Base-by-base conservation (phyloP, 2,797 vertebrate genomes). In the Cossypha heuglini region DNA sequence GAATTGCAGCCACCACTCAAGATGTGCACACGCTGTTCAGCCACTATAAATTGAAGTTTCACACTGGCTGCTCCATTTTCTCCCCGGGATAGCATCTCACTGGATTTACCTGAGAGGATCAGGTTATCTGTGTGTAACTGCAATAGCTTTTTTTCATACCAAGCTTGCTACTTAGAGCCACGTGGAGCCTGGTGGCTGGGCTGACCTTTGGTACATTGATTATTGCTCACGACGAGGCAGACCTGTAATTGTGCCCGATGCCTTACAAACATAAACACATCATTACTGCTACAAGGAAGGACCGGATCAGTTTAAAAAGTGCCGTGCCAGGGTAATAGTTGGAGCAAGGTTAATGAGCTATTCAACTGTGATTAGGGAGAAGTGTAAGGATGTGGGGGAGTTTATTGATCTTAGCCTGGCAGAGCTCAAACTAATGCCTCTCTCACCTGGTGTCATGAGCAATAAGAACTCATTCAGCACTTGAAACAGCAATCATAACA, bases 171-270 rank as follows among this genome's bases (percentile, higher is more conserved):
- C 73, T 69, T 42, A 9, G 21, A 72, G 49, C 42, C 86, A 52
- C 33, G 29, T 1, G 8, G 73, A 54, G 46, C 66, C 43, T 84
- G 91, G 67, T 0, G 0, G n/a, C 55, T 24, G 45, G 0, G 0
- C 31, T 79, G 87, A 80, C 71, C 93, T 96, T 94, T 62, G 66
- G n/a, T 71, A n/a, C 4, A 1, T 59, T 72, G 4, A 0, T 42
- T 91, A 29, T 8, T 69, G 71, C 51, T 90, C 61, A 48, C 1
- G 3, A 8, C 25, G 29, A 75, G 71, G 40, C 37, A 88, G 42
- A 58, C 18, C 63, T 76, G 4, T 66, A 88, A 68, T 81, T 54
- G 59, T 79, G 69, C n/a, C 26, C 22, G 45, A 33, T 2, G 2
- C 33, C 77, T 90, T 33, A 42, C 45, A 79, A 86, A 81, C 15